These are phyloP conservation scores for Dreissena rostriformis DNA, from an alignment of 1,140 invertebrate species.

Conservation along the genomic window DNA sequence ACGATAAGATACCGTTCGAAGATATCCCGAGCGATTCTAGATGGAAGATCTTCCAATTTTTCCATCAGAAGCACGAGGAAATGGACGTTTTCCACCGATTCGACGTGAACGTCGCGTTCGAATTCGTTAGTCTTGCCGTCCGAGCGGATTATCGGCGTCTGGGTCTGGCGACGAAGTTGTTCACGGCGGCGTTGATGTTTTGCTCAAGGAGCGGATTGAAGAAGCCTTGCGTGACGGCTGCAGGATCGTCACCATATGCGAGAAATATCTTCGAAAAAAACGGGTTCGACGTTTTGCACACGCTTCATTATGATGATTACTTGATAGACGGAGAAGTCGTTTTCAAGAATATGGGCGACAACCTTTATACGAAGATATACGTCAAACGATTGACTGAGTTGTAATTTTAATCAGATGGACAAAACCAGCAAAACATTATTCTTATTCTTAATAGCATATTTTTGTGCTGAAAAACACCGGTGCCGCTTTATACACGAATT, in stretches of 20 bases:
- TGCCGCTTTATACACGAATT: no score
- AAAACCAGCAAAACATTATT: no score
- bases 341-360: slow-evolving; percentile 38
- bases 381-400: slow-evolving; percentile 4
- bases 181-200: slow-evolving; percentile 15
- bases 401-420: no score
- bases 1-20: background rate
- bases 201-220: slow-evolving; percentile 20
- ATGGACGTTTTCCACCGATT: slow-evolving; percentile 30
- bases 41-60: background rate
- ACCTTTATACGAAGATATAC: slow-evolving; percentile 25
- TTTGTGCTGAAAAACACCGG: no score
- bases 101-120: background rate
- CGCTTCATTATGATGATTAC: slow-evolving; percentile 40
- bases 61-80: slow-evolving; percentile 15
- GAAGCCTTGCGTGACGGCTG: slow-evolving; percentile 14
- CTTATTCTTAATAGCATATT: no score
- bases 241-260: slow-evolving; percentile 26
- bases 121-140: slow-evolving; percentile 9
- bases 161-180: slow-evolving; percentile 21
- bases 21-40: no score
- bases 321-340: slow-evolving; percentile 42
- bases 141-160: slow-evolving; percentile 6
- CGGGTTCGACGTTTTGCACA: slow-evolving; percentile 18
- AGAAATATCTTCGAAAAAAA: slow-evolving; percentile 46